Percentiles rank a stretch among this genome's conserved stretches.
Conservation (phyloP, 1,140 invertebrate genomes). For the Penaeus japonicus region DNA sequence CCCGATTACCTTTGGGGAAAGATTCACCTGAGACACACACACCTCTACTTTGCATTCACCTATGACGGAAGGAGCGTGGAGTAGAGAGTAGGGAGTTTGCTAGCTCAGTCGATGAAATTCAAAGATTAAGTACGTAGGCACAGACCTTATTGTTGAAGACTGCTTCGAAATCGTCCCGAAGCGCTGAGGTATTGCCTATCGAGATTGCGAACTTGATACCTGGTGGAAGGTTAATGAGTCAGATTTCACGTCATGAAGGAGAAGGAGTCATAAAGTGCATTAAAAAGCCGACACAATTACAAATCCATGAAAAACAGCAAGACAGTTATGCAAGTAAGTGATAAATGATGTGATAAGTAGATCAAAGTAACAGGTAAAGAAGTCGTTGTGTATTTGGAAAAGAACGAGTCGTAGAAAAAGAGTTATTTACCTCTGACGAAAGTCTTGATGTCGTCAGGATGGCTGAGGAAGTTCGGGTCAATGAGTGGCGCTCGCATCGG, state of each 20-base stretch:
- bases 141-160: constrained; percentile 50
- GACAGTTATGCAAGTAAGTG: too few relatives aligned
- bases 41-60: too few relatives aligned
- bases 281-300: too few relatives aligned
- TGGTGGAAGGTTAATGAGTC: background rate
- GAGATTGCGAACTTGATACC: constrained; percentile 46
- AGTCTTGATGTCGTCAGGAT: constrained; percentile 77
- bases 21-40: background rate
- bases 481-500: constrained; percentile 82
- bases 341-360: background rate
- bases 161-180: constrained; percentile 26
- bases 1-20: background rate
- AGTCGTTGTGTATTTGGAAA: too few relatives aligned
- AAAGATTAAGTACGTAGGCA: background rate
- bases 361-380: too few relatives aligned
- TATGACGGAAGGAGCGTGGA: too few relatives aligned
- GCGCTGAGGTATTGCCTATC: constrained; percentile 38
- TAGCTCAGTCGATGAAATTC: constrained; percentile 6
- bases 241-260: background rate
- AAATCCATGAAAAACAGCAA: background rate
- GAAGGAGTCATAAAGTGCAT: background rate
- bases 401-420: background rate
- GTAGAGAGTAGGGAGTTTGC: background rate
- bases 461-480: constrained; percentile 82
- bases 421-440: constrained; percentile 73